A percentile compares a stretch with the other conserved stretches of the same genome.
phyloP scores from a whole-genome alignment of 2,797 vertebrate genomes.

The Carduelis carduelis region DNA sequence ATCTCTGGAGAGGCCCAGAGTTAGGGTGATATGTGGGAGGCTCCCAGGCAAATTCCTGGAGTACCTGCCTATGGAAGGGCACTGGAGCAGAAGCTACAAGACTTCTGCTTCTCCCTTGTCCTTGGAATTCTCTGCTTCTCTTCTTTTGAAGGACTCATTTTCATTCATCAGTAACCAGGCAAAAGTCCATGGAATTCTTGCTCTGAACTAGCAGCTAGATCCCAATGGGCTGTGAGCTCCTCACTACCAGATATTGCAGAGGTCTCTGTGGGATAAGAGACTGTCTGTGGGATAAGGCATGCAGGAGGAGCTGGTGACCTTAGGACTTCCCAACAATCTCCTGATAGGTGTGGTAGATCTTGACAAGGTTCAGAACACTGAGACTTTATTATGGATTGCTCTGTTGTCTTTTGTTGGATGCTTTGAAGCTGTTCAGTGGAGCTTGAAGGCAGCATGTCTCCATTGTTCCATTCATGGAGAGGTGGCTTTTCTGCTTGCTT shows the following conservation, averaged over 20 bases:
- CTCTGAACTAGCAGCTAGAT: not conserved
- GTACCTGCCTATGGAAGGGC: not conserved
- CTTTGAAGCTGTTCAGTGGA: not conserved
- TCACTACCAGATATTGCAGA: not conserved
- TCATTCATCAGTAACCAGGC: not conserved
- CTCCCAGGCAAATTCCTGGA: not conserved
- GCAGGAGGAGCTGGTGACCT: not conserved
- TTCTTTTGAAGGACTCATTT: not conserved
- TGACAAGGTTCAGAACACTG: not conserved
- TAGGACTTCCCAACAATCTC: not conserved
- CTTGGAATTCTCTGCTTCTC: not conserved
- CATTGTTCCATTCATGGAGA: not conserved
- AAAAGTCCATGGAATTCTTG: not conserved
- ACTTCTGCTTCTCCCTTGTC: not conserved
- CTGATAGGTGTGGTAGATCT: not conserved
- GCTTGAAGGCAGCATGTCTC: not conserved
- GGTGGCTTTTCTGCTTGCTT: not conserved
- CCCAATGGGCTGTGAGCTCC: not conserved
- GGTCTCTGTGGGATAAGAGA: not conserved
- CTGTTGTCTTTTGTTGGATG: not conserved
- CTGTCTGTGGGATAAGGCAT: not conserved
- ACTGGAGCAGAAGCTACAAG: not conserved
- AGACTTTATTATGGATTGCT: not conserved
- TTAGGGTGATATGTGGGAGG: not conserved
- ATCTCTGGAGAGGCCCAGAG: not conserved